phyloP scores from a whole-genome alignment of 2,113 vertebrate species.

The Beaufortia kweichowensis region DNA sequence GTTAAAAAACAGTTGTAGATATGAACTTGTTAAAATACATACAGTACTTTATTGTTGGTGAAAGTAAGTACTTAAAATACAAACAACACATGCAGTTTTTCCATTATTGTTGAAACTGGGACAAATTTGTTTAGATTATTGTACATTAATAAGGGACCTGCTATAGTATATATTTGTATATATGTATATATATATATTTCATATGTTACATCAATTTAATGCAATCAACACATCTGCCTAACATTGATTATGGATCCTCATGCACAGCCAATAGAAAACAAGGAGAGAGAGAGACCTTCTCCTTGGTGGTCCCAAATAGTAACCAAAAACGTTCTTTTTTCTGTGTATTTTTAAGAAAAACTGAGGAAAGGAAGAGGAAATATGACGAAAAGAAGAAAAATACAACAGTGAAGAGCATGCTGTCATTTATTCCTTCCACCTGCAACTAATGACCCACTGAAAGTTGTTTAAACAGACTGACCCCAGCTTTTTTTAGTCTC shows the following conservation, averaged over 20 bases:
- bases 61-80: too few relatives aligned
- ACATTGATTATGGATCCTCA: background rate
- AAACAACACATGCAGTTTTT: too few relatives aligned
- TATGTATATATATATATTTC: too few relatives aligned
- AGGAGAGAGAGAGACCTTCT: background rate
- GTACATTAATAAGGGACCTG: too few relatives aligned
- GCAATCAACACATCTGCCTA: background rate
- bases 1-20: too few relatives aligned
- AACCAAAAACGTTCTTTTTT: background rate
- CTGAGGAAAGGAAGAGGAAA: background rate
- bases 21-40: too few relatives aligned
- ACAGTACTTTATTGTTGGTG: too few relatives aligned
- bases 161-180: too few relatives aligned
- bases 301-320: conserved; percentile 2
- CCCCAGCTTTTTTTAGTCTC: conserved; percentile 15
- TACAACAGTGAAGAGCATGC: background rate
- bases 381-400: background rate
- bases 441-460: conserved; percentile 24
- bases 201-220: too few relatives aligned
- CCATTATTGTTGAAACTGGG: too few relatives aligned
- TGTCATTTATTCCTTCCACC: conserved; percentile 23
- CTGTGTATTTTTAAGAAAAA: background rate
- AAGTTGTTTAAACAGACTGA: conserved; percentile 22
- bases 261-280: background rate
- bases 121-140: too few relatives aligned